phyloP scores from a whole-genome alignment of 2,797 vertebrate species.

The Phoxinus dragarum region DNA sequence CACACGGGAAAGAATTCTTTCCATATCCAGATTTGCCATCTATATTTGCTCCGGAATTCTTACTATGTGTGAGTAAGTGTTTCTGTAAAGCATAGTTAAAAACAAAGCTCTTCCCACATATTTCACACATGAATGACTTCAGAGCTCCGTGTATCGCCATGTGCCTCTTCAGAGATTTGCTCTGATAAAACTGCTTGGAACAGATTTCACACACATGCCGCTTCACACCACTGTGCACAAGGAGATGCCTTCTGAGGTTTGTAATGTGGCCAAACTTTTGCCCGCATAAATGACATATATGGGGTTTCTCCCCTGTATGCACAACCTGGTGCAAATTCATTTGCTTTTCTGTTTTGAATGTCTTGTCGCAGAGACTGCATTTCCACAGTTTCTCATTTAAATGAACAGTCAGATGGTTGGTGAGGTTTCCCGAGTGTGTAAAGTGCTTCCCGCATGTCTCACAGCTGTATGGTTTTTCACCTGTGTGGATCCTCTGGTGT shows the following conservation, averaged over 20 bases:
- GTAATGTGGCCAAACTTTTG: slow-evolving; percentile 72
- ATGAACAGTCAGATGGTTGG: slow-evolving; percentile 74
- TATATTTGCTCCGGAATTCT: background rate
- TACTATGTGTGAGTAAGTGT: slow-evolving; percentile 52
- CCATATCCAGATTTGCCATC: background rate
- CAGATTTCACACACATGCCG: slow-evolving; percentile 71
- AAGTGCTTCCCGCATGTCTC: slow-evolving; percentile 75
- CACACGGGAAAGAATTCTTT: slow-evolving; percentile 45
- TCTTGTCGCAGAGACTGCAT: slow-evolving; percentile 72
- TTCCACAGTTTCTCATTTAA: slow-evolving; percentile 71
- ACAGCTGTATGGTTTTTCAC: slow-evolving; percentile 73
- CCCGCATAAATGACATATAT: slow-evolving; percentile 74
- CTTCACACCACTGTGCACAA: slow-evolving; percentile 74
- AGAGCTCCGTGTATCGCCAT: slow-evolving; percentile 60
- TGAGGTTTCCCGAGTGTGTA: slow-evolving; percentile 69
- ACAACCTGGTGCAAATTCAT: slow-evolving; percentile 71
- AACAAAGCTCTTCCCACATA: slow-evolving; percentile 69
- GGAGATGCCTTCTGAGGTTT: slow-evolving; percentile 78
- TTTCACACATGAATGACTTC: slow-evolving; percentile 68
- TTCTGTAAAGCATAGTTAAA: slow-evolving; percentile 66
- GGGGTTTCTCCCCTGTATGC: slow-evolving; percentile 79
- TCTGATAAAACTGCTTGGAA: slow-evolving; percentile 75
- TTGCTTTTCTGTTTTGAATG: slow-evolving; percentile 71
- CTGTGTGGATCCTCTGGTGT: slow-evolving; percentile 73
- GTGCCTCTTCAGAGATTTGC: slow-evolving; percentile 75